These are phyloP conservation scores for Etia nguti DNA, from an alignment of 2,113 vertebrate genomes.

Conservation along the genomic window DNA sequence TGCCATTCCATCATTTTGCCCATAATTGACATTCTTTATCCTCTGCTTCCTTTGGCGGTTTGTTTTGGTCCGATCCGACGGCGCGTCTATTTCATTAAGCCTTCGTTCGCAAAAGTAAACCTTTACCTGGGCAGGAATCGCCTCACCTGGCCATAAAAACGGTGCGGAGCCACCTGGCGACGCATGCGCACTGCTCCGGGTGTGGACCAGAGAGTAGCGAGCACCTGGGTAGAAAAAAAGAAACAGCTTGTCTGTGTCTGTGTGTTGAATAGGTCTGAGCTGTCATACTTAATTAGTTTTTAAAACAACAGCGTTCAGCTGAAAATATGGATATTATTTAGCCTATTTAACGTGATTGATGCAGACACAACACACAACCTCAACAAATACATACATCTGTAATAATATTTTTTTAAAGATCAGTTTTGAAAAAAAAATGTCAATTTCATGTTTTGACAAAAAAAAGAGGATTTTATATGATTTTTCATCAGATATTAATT, in stretches of 20 bases:
- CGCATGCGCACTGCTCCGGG: conserved; percentile 87
- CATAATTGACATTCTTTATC: conserved; percentile 87
- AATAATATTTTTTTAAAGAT: neutral
- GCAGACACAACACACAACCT: neutral
- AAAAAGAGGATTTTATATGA: neutral
- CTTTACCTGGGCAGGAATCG: conserved; percentile 83
- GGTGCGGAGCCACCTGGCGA: conserved; percentile 78
- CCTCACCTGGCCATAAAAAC: conserved; percentile 93
- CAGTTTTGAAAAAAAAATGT: neutral
- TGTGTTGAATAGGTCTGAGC: neutral
- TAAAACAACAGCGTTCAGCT: neutral
- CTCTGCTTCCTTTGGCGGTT: conserved; percentile 42
- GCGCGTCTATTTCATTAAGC: conserved; percentile 74
- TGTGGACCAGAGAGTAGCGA: conserved; percentile 61
- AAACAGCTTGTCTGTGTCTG: neutral
- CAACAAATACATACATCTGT: neutral
- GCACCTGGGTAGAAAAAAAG: neutral
- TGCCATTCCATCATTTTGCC: conserved; percentile 96
- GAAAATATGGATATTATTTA: neutral
- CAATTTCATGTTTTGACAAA: neutral
- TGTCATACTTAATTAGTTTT: neutral
- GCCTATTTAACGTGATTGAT: neutral
- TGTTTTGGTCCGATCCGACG: conserved; percentile 69
- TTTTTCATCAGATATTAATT: neutral
- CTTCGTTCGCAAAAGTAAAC: conserved; percentile 78